phyloP scores from a whole-genome alignment of 92 coral and sea anemone genomes.

The Galaxea fascicularis region DNA sequence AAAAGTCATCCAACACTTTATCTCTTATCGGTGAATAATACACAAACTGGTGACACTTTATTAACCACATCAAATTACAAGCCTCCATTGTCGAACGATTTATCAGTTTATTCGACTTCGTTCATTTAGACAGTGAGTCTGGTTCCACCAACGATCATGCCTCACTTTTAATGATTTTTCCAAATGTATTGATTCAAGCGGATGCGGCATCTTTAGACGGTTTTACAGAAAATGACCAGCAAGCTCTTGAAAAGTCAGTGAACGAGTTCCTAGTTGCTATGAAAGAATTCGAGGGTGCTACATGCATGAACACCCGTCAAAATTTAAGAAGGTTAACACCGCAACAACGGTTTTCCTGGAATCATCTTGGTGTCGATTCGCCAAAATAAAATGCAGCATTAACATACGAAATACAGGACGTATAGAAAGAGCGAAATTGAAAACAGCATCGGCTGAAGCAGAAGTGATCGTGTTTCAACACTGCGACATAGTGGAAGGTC shows the following conservation, averaged over 20 bases:
- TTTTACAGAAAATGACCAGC: background rate
- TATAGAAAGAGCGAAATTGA: background rate
- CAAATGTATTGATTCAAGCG: background rate
- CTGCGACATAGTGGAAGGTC: slow-evolving; percentile 64
- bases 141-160: background rate
- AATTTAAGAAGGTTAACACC: background rate
- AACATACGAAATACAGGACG: slow-evolving; percentile 73
- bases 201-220: background rate
- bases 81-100: background rate
- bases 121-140: background rate
- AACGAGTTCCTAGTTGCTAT: slow-evolving; percentile 15
- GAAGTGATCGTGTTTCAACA: background rate
- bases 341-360: background rate
- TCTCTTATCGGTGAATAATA: background rate
- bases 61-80: background rate
- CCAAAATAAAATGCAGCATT: slow-evolving; percentile 64
- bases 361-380: slow-evolving; percentile 79
- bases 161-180: background rate
- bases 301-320: slow-evolving; percentile 4
- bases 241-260: background rate
- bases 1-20: background rate
- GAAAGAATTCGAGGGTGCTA: slow-evolving; percentile 26
- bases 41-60: too few relatives aligned
- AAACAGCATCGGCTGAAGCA: background rate
- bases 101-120: background rate